Evolutionary conservation across 2,113 vertebrate species (phyloP), one percentile per base, ranked within the genome.

Genomic region (Terrapene triunguis): DNA sequence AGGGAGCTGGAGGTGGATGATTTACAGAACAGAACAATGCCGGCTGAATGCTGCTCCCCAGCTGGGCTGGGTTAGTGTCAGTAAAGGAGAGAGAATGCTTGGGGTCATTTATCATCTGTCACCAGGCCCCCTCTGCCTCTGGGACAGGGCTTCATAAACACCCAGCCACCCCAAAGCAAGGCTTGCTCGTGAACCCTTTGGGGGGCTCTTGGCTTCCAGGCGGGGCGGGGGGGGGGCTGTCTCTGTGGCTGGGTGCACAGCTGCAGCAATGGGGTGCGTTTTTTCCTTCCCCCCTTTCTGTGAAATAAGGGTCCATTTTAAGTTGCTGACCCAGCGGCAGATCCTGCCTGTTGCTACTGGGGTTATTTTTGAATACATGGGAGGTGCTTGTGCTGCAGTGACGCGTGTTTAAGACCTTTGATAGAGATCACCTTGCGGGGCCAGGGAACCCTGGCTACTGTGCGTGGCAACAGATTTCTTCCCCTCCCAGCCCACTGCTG

Each of bases 21-120:
- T 93, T 94, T 91, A 89, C 89, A n/a, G 10, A 90, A 19, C 0
- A 81, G 92, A 89, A 93, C 96, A 95, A 17, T 54, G 11, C 2
- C 72, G 8, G 89, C 44, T 12, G 87, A n/a, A 32, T 1, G 42
- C 62, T 29, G 84, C 90, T 86, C 50, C 94, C 94, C 92, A 93
- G 94, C 94, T 96, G 94, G 92, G 95, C 92, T 88, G 92, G 32
- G 5, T 5, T 35, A 90, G 92, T 53, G 69, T 72, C 81, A 25
- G 83, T 0, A 1, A 10, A 72, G 90, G 62, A 47, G 84, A 91
- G 24, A 55, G 84, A 80, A 93, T 10, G 7, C 79, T 87, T 85
- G 85, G 78, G 25, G 78, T 92, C 88, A 96, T 97, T 93, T 53
- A 88, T 97, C 94, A 97, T 87, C 89, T n/a, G 12, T n/a, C 69